Evolutionary conservation across 2,113 vertebrate species (phyloP).

Genomic region (Pantherophis guttatus): DNA sequence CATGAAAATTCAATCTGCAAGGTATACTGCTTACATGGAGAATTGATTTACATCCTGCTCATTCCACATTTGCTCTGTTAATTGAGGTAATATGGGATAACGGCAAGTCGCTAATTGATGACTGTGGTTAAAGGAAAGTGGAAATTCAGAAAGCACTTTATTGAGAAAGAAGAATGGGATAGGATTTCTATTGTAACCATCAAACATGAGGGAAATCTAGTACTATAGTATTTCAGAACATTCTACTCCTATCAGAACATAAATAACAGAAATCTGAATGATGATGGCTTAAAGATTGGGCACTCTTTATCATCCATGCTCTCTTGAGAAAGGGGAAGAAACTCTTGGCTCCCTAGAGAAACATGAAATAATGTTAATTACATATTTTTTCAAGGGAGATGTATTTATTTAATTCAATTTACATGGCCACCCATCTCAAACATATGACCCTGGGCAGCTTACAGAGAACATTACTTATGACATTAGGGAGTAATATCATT

Average conservation of each 20-base stretch:
- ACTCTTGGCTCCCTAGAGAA: neutral
- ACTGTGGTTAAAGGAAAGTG: constrained; percentile 56
- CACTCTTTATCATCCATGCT: neutral
- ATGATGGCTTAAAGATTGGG: neutral
- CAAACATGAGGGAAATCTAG: constrained; percentile 43
- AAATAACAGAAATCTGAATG: neutral
- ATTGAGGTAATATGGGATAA: constrained; percentile 59
- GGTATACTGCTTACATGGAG: constrained; percentile 16
- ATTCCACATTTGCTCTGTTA: constrained; percentile 53
- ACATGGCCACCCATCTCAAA: neutral
- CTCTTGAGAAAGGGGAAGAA: neutral
- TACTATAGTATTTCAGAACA: neutral
- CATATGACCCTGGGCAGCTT: neutral
- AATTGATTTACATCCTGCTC: constrained; percentile 57
- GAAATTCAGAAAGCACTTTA: constrained; percentile 47
- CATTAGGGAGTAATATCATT: neutral
- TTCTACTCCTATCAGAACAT: neutral
- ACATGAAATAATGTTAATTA: neutral
- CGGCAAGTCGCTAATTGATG: constrained; percentile 60
- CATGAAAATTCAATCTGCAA: constrained; percentile 27
- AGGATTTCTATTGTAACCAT: constrained; percentile 57
- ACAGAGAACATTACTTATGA: neutral
- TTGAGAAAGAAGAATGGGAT: constrained; percentile 52
- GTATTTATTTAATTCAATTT: neutral
- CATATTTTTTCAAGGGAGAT: neutral